Evolutionary conservation across 2,113 vertebrate genomes (phyloP).

Genomic region (Rissa tridactyla): DNA sequence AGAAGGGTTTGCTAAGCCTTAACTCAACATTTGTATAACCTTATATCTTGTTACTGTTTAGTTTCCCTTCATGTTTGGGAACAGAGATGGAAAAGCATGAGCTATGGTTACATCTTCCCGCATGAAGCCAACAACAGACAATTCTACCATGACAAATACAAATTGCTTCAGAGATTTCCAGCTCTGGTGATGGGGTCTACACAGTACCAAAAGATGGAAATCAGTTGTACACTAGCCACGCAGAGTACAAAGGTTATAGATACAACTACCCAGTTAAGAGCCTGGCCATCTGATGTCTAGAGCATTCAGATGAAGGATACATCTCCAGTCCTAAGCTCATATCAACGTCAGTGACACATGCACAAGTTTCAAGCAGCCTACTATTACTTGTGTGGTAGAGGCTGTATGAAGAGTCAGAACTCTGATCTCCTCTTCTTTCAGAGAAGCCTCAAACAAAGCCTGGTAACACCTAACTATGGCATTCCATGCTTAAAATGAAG

Average conservation of each 20-base stretch:
- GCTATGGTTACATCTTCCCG: background rate
- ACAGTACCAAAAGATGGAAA: fast-evolving
- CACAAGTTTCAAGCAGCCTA: background rate
- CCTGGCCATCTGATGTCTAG: background rate
- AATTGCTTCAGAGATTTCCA: background rate
- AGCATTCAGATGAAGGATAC: background rate
- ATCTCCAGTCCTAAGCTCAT: background rate
- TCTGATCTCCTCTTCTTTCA: background rate
- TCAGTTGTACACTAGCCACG: background rate
- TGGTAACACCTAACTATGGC: background rate
- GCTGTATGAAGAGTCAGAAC: background rate
- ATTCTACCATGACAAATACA: background rate
- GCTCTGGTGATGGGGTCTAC: fast-evolving
- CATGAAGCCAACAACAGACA: background rate
- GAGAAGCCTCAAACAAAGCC: background rate
- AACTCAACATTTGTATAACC: background rate
- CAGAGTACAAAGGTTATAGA: background rate
- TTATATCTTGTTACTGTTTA: background rate
- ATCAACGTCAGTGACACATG: fast-evolving
- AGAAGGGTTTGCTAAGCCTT: background rate
- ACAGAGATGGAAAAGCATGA: background rate
- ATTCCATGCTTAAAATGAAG: background rate
- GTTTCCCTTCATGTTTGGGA: background rate
- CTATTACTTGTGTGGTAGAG: background rate
- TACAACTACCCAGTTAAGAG: background rate